phyloP scores from a whole-genome alignment of 2,888 invertebrate species.

The Drosophila helvetica region DNA sequence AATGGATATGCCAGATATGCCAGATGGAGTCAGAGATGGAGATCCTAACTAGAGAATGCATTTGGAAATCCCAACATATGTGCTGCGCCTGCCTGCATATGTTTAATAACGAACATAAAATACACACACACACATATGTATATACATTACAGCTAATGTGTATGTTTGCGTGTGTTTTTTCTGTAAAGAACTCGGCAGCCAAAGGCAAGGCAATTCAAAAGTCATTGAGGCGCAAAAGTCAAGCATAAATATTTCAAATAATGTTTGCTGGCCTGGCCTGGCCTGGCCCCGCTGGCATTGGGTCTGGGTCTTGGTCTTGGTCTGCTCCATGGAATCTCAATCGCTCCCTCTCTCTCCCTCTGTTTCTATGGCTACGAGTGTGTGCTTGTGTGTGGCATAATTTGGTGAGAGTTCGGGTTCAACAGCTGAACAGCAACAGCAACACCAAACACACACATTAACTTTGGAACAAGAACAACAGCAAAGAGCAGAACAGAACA shows the following conservation, averaged over 20 bases:
- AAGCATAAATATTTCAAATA: constrained; percentile 80
- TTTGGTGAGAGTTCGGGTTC: constrained; percentile 80
- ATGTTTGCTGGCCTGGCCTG: constrained; percentile 47
- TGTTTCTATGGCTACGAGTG: not conserved
- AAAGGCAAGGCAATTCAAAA: constrained; percentile 80
- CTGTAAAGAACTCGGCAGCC: constrained; percentile 66
- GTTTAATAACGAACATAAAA: constrained; percentile 49
- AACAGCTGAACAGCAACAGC: constrained; percentile 73
- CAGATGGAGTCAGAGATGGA: not conserved
- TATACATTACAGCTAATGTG: constrained; percentile 4
- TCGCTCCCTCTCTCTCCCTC: constrained; percentile 15
- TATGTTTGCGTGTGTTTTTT: constrained; percentile 25
- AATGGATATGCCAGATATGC: not conserved
- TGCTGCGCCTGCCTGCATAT: constrained; percentile 41
- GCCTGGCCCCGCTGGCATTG: constrained; percentile 67
- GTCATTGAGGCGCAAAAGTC: constrained; percentile 81
- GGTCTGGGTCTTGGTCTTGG: constrained; percentile 49
- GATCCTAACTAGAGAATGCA: not conserved
- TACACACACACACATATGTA: constrained; percentile 24
- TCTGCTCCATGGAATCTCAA: not conserved
- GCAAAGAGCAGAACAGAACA: constrained; percentile 22
- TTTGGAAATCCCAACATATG: constrained; percentile 55
- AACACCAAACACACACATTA: constrained; percentile 63
- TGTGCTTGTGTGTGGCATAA: constrained; percentile 72
- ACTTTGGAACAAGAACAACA: constrained; percentile 74